Evolutionary conservation across 2,113 vertebrate species (phyloP).

Genomic region (Monopterus albus): DNA sequence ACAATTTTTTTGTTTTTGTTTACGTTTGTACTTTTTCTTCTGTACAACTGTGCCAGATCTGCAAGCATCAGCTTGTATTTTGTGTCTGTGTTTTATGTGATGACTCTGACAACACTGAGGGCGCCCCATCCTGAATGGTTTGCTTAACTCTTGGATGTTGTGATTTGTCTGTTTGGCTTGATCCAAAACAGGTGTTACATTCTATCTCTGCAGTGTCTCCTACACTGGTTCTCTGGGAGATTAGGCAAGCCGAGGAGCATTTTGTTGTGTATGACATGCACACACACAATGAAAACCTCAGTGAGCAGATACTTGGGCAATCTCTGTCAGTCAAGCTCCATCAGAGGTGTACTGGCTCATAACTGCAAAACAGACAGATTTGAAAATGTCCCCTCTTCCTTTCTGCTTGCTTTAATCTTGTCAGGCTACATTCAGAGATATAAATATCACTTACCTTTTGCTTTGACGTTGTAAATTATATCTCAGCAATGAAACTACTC

Average conservation of each 20-base stretch:
- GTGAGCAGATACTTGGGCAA: conserved; percentile 33
- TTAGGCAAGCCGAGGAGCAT: conserved; percentile 12
- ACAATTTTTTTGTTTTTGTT: not conserved
- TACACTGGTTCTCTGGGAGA: conserved; percentile 2
- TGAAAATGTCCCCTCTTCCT: conserved; percentile 12
- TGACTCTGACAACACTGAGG: not conserved
- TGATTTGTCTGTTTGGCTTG: not conserved
- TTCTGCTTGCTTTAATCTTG: conserved; percentile 23
- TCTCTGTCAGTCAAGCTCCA: conserved; percentile 38
- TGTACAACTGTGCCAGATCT: not conserved
- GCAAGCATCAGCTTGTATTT: not conserved
- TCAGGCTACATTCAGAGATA: conserved; percentile 18
- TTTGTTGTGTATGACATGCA: conserved; percentile 26
- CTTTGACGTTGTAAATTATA: conserved; percentile 22
- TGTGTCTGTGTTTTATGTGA: not conserved
- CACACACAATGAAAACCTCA: conserved; percentile 16
- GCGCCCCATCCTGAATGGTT: not conserved
- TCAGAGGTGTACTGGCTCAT: conserved; percentile 12
- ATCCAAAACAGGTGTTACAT: conserved; percentile 38
- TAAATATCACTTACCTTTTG: conserved; percentile 24
- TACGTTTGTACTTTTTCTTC: not conserved
- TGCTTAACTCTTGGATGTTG: conserved; percentile 10
- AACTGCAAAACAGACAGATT: conserved; percentile 15
- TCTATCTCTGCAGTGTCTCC: conserved; percentile 16
- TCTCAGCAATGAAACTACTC: conserved; percentile 21